Percentiles rank a stretch among this genome's conserved stretches.
phyloP scores from a whole-genome alignment of 2,888 invertebrate genomes.

The Cephus spinipes region DNA sequence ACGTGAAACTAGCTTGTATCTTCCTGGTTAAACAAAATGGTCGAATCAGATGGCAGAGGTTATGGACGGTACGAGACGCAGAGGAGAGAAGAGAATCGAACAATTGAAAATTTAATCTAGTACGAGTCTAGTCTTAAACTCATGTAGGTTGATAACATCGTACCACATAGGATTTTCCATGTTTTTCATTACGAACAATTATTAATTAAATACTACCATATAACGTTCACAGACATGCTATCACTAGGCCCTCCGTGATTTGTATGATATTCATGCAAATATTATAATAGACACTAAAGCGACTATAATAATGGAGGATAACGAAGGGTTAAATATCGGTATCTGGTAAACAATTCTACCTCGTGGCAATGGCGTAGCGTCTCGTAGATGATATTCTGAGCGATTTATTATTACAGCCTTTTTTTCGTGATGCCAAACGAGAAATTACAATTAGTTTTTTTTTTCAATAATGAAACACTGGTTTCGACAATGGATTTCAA shows the following conservation, averaged over 20 bases:
- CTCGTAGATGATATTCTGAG: constrained; percentile 11
- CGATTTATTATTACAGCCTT: neutral
- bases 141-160: neutral
- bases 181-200: constrained; percentile 19
- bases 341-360: constrained; percentile 30
- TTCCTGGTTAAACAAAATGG: neutral
- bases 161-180: constrained; percentile 12
- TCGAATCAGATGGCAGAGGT: neutral
- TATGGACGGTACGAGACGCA: neutral
- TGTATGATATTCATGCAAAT: constrained; percentile 37
- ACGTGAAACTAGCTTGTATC: neutral
- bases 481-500: neutral
- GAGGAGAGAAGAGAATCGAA: neutral
- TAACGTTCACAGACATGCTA: neutral
- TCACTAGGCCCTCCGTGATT: constrained; percentile 13
- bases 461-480: neutral
- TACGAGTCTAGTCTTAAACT: neutral
- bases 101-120: neutral
- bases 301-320: constrained; percentile 14
- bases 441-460: neutral
- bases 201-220: constrained; percentile 6
- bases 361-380: constrained; percentile 34
- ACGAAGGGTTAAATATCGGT: constrained; percentile 25
- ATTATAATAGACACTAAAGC: neutral
- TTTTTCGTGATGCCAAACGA: neutral